Evolutionary conservation across 2,888 invertebrate genomes (phyloP).

Genomic region (Plebejus argus): DNA sequence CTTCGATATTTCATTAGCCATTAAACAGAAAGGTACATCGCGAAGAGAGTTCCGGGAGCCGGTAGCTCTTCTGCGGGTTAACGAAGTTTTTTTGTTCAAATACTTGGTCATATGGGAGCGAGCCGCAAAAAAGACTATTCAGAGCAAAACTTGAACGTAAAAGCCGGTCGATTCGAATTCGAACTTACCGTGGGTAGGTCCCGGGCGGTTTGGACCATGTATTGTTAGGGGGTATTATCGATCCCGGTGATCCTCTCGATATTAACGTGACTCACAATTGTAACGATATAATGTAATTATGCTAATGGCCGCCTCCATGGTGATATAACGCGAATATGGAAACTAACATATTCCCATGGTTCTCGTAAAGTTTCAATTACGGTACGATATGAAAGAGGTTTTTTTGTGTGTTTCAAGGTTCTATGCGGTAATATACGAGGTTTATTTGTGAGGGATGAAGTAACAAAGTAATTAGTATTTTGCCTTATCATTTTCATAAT

Average conservation of each 20-base stretch:
- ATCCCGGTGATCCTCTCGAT: constrained; percentile 19
- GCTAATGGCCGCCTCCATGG: constrained; percentile 23
- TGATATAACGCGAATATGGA: constrained; percentile 24
- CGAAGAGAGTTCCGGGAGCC: not conserved
- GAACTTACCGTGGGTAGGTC: constrained; percentile 20
- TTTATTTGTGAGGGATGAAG: not conserved
- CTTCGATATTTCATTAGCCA: constrained; percentile 15
- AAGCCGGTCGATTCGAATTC: constrained; percentile 30
- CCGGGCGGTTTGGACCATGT: constrained; percentile 4
- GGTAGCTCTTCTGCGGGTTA: not conserved
- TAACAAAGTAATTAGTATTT: not conserved
- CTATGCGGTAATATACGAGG: not conserved
- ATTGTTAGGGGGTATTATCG: constrained; percentile 25
- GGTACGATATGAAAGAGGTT: constrained; percentile 1
- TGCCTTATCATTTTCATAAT: constrained; percentile 4
- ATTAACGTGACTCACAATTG: constrained; percentile 23
- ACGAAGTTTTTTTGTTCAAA: constrained; percentile 33
- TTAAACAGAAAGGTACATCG: not conserved
- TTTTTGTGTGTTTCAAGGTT: constrained; percentile 2
- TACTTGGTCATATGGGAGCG: constrained; percentile 33
- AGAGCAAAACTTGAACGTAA: constrained; percentile 27
- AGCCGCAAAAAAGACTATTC: constrained; percentile 32
- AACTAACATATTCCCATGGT: constrained; percentile 23
- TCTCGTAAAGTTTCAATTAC: constrained; percentile 25
- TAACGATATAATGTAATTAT: constrained; percentile 25